Conservation (phyloP, 2,797 vertebrate species). For the Pangasius mekongensis region DNA sequence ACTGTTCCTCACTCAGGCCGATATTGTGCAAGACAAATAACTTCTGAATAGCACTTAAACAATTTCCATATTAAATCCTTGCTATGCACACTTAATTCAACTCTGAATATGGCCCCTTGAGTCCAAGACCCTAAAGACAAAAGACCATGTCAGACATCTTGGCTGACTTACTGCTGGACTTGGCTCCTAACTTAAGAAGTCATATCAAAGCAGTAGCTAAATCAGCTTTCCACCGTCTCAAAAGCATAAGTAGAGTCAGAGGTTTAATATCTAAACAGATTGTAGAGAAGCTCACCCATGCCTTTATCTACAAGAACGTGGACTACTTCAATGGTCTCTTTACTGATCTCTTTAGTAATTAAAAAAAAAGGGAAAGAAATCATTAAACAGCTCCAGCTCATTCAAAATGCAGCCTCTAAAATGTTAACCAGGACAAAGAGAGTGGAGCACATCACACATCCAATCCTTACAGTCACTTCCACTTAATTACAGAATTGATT, state of each 20-base stretch:
- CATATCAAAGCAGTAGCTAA: not conserved
- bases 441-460: not conserved
- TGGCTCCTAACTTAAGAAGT: not conserved
- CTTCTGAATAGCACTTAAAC: not conserved
- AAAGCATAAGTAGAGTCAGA: not conserved
- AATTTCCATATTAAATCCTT: not conserved
- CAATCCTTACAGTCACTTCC: not conserved
- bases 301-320: not conserved
- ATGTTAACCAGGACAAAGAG: not conserved
- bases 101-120: not conserved
- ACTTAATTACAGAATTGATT: slow-evolving; percentile 24
- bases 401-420: slow-evolving; percentile 7
- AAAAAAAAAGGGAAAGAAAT: not conserved
- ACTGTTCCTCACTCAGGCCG: not conserved
- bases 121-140: not conserved
- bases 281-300: not conserved
- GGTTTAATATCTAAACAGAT: not conserved
- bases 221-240: not conserved
- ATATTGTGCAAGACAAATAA: not conserved
- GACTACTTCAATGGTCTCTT: not conserved
- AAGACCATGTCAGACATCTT: not conserved
- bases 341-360: not conserved
- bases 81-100: not conserved
- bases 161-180: not conserved
- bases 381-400: not conserved